Base-by-base conservation (phyloP, 2,888 invertebrate species). In the Eupithecia insigniata region DNA sequence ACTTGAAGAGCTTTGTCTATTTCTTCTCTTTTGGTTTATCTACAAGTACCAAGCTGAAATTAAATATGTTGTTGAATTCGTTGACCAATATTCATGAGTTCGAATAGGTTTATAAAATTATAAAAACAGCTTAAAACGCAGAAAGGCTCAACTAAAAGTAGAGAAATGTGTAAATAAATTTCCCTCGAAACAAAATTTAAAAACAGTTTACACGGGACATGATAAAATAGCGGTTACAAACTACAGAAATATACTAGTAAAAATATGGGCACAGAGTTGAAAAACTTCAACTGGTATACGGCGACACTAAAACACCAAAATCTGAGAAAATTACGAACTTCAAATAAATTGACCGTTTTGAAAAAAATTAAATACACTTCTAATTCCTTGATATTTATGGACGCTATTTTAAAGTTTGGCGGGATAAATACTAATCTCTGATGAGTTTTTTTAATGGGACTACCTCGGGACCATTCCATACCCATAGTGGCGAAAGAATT, bases 161-260 rank as follows among this genome's bases (percentile, higher is more conserved):
- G 5, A 43, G 5, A 43, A 18, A 43, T 16, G 16, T 18, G 43
- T 43, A 43, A 18, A 7, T n/a, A 46, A 1, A 2, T 36, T 7
- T 3, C 30, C 43, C 18, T 43, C 18, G 12, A 14, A 43, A 18
- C 43, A 18, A 46, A n/a, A 1, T 7, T n/a, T 43, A 0, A 43
- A 43, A 43, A 43, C 73, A 80, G 75, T 71, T 75, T 76, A 79
- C 72, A 77, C 76, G 76, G 78, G 78, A 76, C 74, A 79, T 78
- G 78, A 80, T 79, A 73, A 76, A 80, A 80, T 78, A 80, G 78
- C 78, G 74, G 75, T 78, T 77, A 75, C 77, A 79, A 78, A 74
- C 80, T 76, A 77, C 80, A 76, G 72, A 78, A 76, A 32, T 7
- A 18, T 36, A 16, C 39, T 3, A 39, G 39, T 39, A 39, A 39